A percentile compares a stretch with the other conserved stretches of the same genome.
Evolutionary conservation across 2,113 vertebrate genomes (phyloP).

Genomic region (Oceanodroma tethys): DNA sequence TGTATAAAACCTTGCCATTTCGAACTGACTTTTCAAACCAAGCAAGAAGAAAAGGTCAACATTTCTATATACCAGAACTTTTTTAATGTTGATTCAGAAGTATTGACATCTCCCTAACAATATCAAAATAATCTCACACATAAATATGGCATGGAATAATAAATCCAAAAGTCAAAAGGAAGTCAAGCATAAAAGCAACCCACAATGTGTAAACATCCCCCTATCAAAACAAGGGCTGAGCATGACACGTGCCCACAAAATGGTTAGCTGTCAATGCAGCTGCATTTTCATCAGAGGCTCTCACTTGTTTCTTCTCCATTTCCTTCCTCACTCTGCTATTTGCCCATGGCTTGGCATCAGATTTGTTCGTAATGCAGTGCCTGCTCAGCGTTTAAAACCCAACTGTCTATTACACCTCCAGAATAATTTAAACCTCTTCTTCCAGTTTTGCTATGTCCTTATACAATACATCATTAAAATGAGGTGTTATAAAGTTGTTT

Average conservation of each 20-base stretch:
- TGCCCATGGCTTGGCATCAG: not conserved
- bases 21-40: conserved; percentile 35
- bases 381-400: not conserved
- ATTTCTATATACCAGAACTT: conserved; percentile 17
- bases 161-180: conserved; percentile 8
- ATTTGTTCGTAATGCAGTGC: not conserved
- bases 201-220: not conserved
- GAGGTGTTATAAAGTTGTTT: not conserved
- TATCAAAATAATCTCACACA: conserved; percentile 19
- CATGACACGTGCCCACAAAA: not conserved
- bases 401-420: not conserved
- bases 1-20: not conserved
- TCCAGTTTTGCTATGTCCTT: not conserved
- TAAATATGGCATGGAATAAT: not conserved
- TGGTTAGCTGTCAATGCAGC: not conserved
- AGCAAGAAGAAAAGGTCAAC: conserved; percentile 45
- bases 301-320: not conserved
- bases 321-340: not conserved
- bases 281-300: not conserved
- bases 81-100: conserved; percentile 22
- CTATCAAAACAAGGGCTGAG: not conserved
- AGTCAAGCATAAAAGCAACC: not conserved
- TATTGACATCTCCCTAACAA: conserved; percentile 35
- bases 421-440: not conserved
- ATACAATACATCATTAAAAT: not conserved